Conservation (phyloP, 1,140 invertebrate species). For the Lucilia sericata region DNA sequence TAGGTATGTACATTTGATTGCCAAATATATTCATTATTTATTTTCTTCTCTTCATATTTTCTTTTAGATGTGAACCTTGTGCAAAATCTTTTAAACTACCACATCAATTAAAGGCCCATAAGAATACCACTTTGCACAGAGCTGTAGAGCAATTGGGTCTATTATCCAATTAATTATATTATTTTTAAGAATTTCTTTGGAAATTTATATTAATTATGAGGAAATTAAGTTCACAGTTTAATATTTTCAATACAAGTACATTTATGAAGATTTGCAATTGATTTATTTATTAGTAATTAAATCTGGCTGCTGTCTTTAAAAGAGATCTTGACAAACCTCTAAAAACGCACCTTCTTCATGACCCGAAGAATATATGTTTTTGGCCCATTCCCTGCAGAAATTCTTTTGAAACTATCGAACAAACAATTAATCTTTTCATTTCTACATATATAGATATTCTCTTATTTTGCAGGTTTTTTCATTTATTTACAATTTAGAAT, state of each 20-base stretch:
- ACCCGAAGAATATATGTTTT: no score
- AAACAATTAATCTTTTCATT: background rate
- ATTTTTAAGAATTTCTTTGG: background rate
- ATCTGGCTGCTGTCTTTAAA: no score
- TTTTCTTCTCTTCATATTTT: background rate
- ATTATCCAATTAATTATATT: background rate
- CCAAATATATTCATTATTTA: background rate
- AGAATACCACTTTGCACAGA: slow-evolving; percentile 55
- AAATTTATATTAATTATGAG: background rate
- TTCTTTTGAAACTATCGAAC: no score
- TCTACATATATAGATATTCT: no score
- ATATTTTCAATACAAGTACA: slow-evolving; percentile 12
- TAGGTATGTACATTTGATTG: slow-evolving; percentile 44
- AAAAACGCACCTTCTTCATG: no score
- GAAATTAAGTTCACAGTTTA: background rate
- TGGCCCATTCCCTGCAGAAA: no score
- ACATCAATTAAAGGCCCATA: slow-evolving; percentile 61
- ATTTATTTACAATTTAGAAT: background rate
- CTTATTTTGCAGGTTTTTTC: background rate
- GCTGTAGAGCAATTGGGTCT: background rate
- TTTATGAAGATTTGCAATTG: background rate
- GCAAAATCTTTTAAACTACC: slow-evolving; percentile 59
- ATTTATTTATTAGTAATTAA: slow-evolving; percentile 9
- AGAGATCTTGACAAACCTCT: no score
- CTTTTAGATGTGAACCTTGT: slow-evolving; percentile 55